Base-by-base conservation (phyloP, 2,888 invertebrate species). In the Drosophila pseudotalamancana region DNA sequence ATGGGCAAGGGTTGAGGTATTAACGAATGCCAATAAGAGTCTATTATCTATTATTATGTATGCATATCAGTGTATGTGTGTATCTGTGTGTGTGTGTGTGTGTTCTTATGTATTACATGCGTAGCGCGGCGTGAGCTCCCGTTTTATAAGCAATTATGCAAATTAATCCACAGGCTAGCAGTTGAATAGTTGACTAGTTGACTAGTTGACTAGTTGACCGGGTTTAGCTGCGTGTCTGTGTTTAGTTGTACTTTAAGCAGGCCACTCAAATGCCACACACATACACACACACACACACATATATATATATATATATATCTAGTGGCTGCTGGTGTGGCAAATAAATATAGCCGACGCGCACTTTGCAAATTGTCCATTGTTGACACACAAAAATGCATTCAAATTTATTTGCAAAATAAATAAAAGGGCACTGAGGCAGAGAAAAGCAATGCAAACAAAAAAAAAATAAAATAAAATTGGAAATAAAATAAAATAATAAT, bases 101-200 rank as follows among this genome's bases (percentile, higher is more conserved):
- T 61, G 31, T 35, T 48, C 23, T 43, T 45, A 31, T 51, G 54
- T 53, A n/a, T 51, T 70, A 57, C 37, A 65, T 75, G 84, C 84
- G 84, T 80, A 72, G 69, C 62, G 62, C 75, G 81, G 77, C 70
- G 65, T 78, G 73, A 68, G 82, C 63, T 73, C 31, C 68, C 71
- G 49, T 63, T 85, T 83, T 76, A 86, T 76, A 73, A 80, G 78
- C 83, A 86, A 83, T 86, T 83, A 83, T 83, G 86, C 86, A 83
- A 83, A 83, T 83, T 80, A 83, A 80, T 74, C 79, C 77, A 70
- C 71, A 59, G 64, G 56, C 74, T 51, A 65, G 69, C 61, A 56
- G 51, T 78, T 60, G 72, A 72, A 81, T 53, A 75, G 61, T 77
- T 49, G 55, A 63, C 42, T 54, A 54, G 66, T 65, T 62, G 56